These are phyloP conservation scores for Pediacus dermestoides DNA, from an alignment of 2,888 invertebrate species.

Conservation along the genomic window DNA sequence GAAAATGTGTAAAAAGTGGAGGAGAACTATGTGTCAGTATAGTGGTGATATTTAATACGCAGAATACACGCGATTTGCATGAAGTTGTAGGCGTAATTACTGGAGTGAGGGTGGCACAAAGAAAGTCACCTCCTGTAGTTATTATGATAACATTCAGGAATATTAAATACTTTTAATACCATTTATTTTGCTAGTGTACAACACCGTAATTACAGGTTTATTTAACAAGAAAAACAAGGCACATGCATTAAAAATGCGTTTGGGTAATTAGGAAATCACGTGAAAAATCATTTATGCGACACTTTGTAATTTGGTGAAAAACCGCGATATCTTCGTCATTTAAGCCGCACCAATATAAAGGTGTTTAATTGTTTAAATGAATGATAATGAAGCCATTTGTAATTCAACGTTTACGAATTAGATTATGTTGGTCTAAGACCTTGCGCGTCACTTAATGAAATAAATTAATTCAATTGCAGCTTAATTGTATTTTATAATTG, in stretches of 20 bases:
- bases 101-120: slow-evolving; percentile 22
- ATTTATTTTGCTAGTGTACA: no score
- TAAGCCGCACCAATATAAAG: slow-evolving; percentile 1
- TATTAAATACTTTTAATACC: slow-evolving; percentile 9
- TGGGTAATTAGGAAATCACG: no score
- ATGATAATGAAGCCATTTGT: slow-evolving; percentile 30
- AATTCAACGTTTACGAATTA: slow-evolving; percentile 25
- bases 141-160: slow-evolving; percentile 15
- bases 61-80: slow-evolving; percentile 26
- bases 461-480: slow-evolving; percentile 28
- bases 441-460: slow-evolving; percentile 22
- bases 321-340: slow-evolving; percentile 1
- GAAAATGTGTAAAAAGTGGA: slow-evolving; percentile 27
- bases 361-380: slow-evolving; percentile 24
- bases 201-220: no score
- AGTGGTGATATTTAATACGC: slow-evolving; percentile 26
- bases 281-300: no score
- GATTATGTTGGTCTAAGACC: slow-evolving; percentile 29
- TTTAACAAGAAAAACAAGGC: no score
- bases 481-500: slow-evolving; percentile 28
- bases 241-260: no score
- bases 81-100: slow-evolving; percentile 22
- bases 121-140: slow-evolving; percentile 16
- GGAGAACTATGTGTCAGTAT: slow-evolving; percentile 29
- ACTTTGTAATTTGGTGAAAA: no score